Evolutionary conservation across 2,113 vertebrate species (phyloP), one percentile per base, ranked within the genome.

Genomic region (Sciurus niger): DNA sequence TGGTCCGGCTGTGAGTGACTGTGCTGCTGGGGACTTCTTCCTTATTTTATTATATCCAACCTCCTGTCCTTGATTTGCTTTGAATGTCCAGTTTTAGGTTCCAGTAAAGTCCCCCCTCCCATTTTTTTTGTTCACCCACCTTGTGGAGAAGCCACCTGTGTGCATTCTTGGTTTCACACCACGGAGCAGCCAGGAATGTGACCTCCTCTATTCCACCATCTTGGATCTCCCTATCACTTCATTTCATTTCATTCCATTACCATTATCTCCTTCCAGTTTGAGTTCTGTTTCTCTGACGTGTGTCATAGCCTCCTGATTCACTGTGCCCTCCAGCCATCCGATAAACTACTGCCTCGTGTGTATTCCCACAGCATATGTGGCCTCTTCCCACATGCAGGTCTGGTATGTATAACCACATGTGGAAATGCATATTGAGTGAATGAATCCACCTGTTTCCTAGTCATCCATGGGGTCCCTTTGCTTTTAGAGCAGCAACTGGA

Each of bases 391-490:
- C 84, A 37, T 22, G 1, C 24, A 51, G n/a, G 70, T 84, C 58
- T 53, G 16, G 30, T 76, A 73, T 40, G 30, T 20, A 78, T 72
- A 53, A 51, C 46, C 46, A 32, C 63, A 8, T 70, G 82, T 93
- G 76, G n/a, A 74, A 76, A 65, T 72, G 58, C 65, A 72, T 68
- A 65, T 16, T 70, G 68, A 92, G 10, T 85, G 65, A 84, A 70
- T 65, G 74, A 55, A 32, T 30, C 58, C 32, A n/a, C 63, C 68
- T 80, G 86, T 93, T 93, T 30, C 83, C n/a, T 83, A 77, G 43
- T 91, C 53, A 43, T 82, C 51, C 77, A n/a, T 43, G 25, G 48
- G 67, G 14, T 96, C 68, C 43, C 22, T 77, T 74, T 90, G 89
- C 55, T 68, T 72, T 94, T 87, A 73, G 78, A 74, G 55, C 18